Evolutionary conservation across 1,140 invertebrate genomes (phyloP).

Genomic region (Nymphalis io): DNA sequence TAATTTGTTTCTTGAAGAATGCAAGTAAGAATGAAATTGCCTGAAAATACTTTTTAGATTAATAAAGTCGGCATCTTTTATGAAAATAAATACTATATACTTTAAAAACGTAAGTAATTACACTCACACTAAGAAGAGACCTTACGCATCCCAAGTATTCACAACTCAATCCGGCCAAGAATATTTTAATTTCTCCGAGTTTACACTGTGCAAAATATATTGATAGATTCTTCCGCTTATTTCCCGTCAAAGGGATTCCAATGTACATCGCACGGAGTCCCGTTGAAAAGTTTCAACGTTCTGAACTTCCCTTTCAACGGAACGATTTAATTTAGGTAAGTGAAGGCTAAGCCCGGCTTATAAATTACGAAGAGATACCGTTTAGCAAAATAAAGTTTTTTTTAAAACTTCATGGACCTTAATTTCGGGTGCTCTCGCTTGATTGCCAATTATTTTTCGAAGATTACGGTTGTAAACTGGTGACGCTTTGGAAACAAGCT

Average conservation of each 20-base stretch:
- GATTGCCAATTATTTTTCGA: conserved; percentile 7
- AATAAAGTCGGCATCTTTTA: no score
- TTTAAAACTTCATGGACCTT: conserved; percentile 14
- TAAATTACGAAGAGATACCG: conserved; percentile 35
- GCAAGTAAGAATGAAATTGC: no score
- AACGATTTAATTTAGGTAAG: conserved; percentile 52
- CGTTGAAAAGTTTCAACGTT: conserved; percentile 40
- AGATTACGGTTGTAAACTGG: background rate
- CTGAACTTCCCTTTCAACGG: conserved; percentile 32
- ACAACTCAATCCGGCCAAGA: background rate
- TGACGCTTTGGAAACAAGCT: background rate
- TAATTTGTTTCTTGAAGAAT: no score
- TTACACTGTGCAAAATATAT: conserved; percentile 16
- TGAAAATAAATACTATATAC: background rate
- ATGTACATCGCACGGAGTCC: conserved; percentile 21
- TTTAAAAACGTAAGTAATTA: background rate
- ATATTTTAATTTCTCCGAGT: conserved; percentile 6
- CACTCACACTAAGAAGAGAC: background rate
- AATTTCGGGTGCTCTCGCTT: conserved; percentile 7
- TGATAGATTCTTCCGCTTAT: conserved; percentile 30
- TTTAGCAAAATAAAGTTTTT: conserved; percentile 31
- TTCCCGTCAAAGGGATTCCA: conserved; percentile 42
- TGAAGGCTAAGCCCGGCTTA: conserved; percentile 40
- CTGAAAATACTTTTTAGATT: no score
- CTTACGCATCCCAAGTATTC: conserved; percentile 2